Conservation (phyloP, 2,888 invertebrate species). For the Octonoba sinensis region DNA sequence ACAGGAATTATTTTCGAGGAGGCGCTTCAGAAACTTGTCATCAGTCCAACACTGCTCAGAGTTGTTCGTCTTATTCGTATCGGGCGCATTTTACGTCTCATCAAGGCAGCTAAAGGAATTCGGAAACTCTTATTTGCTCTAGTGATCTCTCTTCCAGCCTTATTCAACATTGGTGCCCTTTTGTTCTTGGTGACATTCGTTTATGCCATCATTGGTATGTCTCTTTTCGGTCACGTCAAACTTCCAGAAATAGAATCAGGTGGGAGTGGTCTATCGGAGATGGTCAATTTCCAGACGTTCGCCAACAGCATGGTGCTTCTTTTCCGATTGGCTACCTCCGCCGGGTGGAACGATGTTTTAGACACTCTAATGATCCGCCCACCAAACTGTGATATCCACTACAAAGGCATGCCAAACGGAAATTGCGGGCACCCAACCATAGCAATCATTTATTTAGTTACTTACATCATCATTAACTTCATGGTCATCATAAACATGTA, state of each 20-base stretch:
- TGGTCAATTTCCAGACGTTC: slow-evolving; percentile 98
- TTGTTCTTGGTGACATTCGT: slow-evolving; percentile 99
- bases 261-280: slow-evolving; percentile 89
- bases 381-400: slow-evolving; percentile 83
- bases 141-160: slow-evolving; percentile 97
- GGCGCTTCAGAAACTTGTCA: slow-evolving; percentile 96
- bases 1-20: slow-evolving; percentile 95
- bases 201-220: slow-evolving; percentile 99
- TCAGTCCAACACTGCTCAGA: slow-evolving; percentile 96
- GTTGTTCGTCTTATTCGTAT: slow-evolving; percentile 98
- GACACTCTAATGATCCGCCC: slow-evolving; percentile 96
- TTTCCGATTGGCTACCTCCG: slow-evolving; percentile 97
- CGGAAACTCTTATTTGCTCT: slow-evolving; percentile 95
- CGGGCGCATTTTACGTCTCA: slow-evolving; percentile 94
- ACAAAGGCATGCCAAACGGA: slow-evolving; percentile 68
- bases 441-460: slow-evolving; percentile 93
- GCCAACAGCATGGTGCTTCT: slow-evolving; percentile 97
- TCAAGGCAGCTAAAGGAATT: slow-evolving; percentile 98
- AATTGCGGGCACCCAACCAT: slow-evolving; percentile 94
- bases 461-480: slow-evolving; percentile 97
- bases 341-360: slow-evolving; percentile 96
- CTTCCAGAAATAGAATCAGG: slow-evolving; percentile 78
- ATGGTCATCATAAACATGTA: slow-evolving; percentile 99
- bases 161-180: slow-evolving; percentile 98
- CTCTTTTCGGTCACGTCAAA: slow-evolving; percentile 98